Percentiles rank a stretch among this genome's conserved stretches.
These are phyloP conservation scores for Acanthaster planci DNA, from an alignment of 35 echinoderm and acorn worm species.

Conservation along the genomic window DNA sequence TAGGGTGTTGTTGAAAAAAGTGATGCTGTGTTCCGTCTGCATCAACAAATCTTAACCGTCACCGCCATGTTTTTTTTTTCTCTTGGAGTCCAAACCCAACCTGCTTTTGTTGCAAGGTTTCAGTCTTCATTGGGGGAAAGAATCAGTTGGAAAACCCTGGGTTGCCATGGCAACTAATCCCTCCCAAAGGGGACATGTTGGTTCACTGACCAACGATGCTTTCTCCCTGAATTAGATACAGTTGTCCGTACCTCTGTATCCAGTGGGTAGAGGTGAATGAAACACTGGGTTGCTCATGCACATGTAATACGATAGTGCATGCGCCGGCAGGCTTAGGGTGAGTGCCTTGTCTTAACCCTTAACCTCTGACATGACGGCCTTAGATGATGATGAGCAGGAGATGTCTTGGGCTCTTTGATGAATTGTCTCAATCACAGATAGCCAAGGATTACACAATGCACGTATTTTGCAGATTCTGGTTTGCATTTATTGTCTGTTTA, in stretches of 20 bases:
- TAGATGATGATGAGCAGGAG: too few species aligned
- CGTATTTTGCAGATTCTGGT: too few species aligned
- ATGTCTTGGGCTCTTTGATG: too few species aligned
- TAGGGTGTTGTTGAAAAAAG: too few species aligned
- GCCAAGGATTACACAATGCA: too few species aligned
- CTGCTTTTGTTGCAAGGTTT: too few species aligned
- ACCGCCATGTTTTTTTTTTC: too few species aligned
- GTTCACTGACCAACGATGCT: background rate
- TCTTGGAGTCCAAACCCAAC: too few species aligned
- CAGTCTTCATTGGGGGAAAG: background rate
- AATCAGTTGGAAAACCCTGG: background rate
- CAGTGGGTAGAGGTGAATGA: slow-evolving; percentile 17
- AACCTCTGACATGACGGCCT: background rate
- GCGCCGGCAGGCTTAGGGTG: slow-evolving; percentile 10
- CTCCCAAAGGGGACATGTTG: slow-evolving; percentile 22
- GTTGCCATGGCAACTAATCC: slow-evolving; percentile 28
- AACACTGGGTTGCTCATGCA: slow-evolving; percentile 15
- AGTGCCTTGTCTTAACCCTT: slow-evolving; percentile 12
- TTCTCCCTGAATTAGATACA: slow-evolving; percentile 5
- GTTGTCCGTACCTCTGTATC: background rate
- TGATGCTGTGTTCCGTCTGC: too few species aligned
- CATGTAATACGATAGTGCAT: slow-evolving; percentile 15
- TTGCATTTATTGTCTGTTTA: too few species aligned
- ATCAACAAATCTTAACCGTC: too few species aligned
- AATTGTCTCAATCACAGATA: too few species aligned